phyloP scores from a whole-genome alignment of 2,797 vertebrate species.

The Helostoma temminkii region DNA sequence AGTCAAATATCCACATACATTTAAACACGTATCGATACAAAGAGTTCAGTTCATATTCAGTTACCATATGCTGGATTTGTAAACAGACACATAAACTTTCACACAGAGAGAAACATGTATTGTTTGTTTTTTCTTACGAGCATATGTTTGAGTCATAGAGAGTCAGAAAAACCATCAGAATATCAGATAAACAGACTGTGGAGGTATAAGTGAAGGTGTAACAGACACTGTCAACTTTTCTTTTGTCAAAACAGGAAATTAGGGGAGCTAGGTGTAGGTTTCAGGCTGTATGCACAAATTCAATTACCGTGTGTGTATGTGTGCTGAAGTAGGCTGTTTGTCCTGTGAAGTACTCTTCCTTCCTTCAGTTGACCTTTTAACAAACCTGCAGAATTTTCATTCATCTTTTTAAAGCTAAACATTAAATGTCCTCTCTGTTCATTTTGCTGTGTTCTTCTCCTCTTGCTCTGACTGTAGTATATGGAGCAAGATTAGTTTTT shows the following conservation, averaged over 20 bases:
- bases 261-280: constrained; percentile 48
- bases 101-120: neutral
- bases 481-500: neutral
- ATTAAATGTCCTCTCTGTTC: neutral
- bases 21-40: neutral
- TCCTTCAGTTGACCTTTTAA: constrained; percentile 49
- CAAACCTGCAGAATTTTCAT: constrained; percentile 39
- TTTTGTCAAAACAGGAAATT: constrained; percentile 69
- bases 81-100: too few species aligned
- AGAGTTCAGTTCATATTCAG: neutral
- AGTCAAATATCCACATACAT: neutral
- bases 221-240: constrained; percentile 31
- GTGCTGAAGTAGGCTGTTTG: constrained; percentile 28
- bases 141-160: constrained; percentile 27
- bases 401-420: constrained; percentile 4
- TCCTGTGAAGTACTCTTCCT: constrained; percentile 59
- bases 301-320: constrained; percentile 61
- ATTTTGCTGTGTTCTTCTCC: neutral
- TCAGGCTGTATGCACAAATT: constrained; percentile 43
- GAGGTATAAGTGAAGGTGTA: constrained; percentile 26
- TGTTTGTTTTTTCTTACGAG: neutral
- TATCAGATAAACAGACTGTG: constrained; percentile 11
- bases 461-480: neutral
- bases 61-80: constrained; percentile 1
- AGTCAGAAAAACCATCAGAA: constrained; percentile 21